Evolutionary conservation across 2,113 vertebrate genomes (phyloP), one percentile per base, ranked within the genome.

Genomic region (Cricetomys ansorgei): DNA sequence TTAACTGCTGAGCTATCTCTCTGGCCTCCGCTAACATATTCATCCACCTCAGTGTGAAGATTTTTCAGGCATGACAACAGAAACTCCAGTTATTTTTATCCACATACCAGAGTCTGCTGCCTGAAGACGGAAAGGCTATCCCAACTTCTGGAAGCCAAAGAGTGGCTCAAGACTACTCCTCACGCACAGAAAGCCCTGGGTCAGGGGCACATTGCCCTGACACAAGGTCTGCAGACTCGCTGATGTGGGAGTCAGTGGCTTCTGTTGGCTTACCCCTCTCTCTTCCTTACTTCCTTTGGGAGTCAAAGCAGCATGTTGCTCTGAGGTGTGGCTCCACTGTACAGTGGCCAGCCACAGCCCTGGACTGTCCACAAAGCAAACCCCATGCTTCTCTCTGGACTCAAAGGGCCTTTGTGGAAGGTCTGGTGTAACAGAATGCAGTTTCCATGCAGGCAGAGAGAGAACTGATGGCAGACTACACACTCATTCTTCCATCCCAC

Each of bases 201-300:
- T 25, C 10, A 40, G 13, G 1, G 4, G 6, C 50, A 21, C 6
- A 3, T 11, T 3, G 11, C 34, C 23, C 29, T 10, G n/a, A 31
- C 10, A 31, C 10, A 34, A 79, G 67, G 45, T 3, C 27, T 27
- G 23, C 69, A 29, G 5, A n/a, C 23, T 80, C 45, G 7, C 5
- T 48, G 27, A 27, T 37, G 21, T 37, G 34, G 59, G 23, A 64
- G 84, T 10, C 11, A 6, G 7, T 75, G n/a, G 2, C 4, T 80
- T 77, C 25, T 31, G 10, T n/a, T 64, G 48, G 37, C 57, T 73
- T 43, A 19, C 0, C 40, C 21, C 50, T 29, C 34, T 31, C 59
- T 67, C 45, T 25, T 89, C 65, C 57, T 79, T 70, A 31, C 2
- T 7, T 45, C 19, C 8, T 34, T 7, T 64, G 37, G 29, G 34